Conservation (phyloP, 1,140 invertebrate species). For the Metaphire vulgaris region DNA sequence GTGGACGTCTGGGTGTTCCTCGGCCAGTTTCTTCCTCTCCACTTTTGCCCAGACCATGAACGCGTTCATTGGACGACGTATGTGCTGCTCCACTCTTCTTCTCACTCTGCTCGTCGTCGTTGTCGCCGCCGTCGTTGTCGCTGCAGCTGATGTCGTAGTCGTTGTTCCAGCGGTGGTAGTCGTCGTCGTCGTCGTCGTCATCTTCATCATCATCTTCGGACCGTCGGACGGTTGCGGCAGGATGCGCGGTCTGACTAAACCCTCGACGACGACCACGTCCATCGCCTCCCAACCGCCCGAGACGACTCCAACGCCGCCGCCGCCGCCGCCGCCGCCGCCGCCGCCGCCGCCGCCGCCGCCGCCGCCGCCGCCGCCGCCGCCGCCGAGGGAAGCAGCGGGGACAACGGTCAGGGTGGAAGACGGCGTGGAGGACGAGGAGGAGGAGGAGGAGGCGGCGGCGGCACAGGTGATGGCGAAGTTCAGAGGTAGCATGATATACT, state of each 20-base stretch:
- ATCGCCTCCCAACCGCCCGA: background rate
- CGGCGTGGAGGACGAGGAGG: background rate
- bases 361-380: no score
- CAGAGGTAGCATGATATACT: no score
- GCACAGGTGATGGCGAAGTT: no score
- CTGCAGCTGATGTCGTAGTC: background rate
- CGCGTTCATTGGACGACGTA: constrained; percentile 50
- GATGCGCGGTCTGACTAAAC: background rate
- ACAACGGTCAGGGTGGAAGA: background rate
- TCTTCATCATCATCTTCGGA: no score
- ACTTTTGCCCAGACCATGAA: constrained; percentile 60
- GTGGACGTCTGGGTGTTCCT: constrained; percentile 98
- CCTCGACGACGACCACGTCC: background rate
- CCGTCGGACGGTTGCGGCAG: background rate
- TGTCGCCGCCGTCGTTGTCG: background rate
- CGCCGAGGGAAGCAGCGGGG: background rate
- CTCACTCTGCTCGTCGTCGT: background rate
- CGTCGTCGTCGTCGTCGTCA: background rate
- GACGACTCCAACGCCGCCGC: no score
- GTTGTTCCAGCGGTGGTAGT: background rate
- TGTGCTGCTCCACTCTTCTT: constrained; percentile 34
- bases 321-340: no score
- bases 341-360: no score
- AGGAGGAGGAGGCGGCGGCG: background rate
- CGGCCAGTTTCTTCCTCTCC: constrained; percentile 91